Evolutionary conservation across 2,888 invertebrate genomes (phyloP).

Genomic region (Drosophila monieri): DNA sequence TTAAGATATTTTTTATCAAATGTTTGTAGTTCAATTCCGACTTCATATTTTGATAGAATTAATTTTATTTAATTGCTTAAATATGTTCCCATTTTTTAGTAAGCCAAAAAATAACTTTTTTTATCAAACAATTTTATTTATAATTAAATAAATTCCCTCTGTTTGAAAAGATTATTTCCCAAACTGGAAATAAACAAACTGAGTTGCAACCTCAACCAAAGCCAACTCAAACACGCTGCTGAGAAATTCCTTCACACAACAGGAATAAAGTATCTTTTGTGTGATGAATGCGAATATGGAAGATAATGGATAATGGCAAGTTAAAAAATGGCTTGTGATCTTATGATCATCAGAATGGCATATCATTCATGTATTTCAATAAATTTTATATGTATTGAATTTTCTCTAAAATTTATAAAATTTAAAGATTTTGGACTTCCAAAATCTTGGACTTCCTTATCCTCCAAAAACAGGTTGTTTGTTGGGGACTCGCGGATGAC

Average conservation of each 20-base stretch:
- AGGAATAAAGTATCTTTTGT: conserved; percentile 30
- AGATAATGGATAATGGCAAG: neutral
- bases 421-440: conserved; percentile 1
- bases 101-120: neutral
- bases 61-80: neutral
- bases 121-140: neutral
- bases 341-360: neutral
- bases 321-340: neutral
- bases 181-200: conserved; percentile 56
- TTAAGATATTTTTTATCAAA: neutral
- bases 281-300: conserved; percentile 7
- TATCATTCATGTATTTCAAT: neutral
- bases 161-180: conserved; percentile 35
- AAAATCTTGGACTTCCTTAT: neutral
- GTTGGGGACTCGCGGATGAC: neutral
- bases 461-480: conserved; percentile 33
- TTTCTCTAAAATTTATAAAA: neutral
- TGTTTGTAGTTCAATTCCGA: neutral
- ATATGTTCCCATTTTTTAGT: neutral
- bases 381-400: neutral
- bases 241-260: conserved; percentile 37
- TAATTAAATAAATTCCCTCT: neutral
- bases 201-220: conserved; percentile 21
- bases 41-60: neutral
- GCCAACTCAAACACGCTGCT: conserved; percentile 22